phyloP scores from a whole-genome alignment of 2,113 vertebrate genomes.

The Brachirus orientalis region DNA sequence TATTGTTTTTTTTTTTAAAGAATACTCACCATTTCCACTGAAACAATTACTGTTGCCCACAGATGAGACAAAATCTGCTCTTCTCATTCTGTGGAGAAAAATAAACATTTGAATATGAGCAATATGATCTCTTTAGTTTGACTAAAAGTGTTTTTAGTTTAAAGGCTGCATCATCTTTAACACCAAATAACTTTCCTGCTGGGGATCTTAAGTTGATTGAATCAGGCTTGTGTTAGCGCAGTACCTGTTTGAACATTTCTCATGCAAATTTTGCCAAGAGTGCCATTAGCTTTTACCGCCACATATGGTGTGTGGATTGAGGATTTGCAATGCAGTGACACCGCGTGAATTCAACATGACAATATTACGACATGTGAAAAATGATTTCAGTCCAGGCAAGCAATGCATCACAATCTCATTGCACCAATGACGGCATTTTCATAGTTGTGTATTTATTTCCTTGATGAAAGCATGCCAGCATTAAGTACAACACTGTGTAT shows the following conservation, averaged over 20 bases:
- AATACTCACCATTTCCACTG: too few relatives aligned
- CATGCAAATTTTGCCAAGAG: neutral
- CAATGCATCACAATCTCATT: constrained; percentile 11
- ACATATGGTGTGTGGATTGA: neutral
- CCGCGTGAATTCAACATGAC: neutral
- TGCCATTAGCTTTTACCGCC: neutral
- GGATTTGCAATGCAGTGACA: neutral
- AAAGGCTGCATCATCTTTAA: neutral
- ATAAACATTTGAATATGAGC: too few relatives aligned
- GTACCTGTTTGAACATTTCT: constrained; percentile 13
- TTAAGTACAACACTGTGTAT: constrained; percentile 56
- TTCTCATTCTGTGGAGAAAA: too few relatives aligned
- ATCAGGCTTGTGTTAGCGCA: neutral
- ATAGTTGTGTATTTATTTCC: constrained; percentile 13
- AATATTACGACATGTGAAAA: constrained; percentile 1
- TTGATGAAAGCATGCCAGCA: constrained; percentile 34
- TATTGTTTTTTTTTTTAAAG: too few relatives aligned
- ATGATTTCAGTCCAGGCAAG: neutral
- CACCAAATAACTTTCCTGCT: neutral
- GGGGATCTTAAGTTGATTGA: neutral
- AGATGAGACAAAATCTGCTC: too few relatives aligned
- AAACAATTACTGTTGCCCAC: too few relatives aligned
- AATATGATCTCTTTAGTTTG: too few relatives aligned
- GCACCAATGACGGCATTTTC: constrained; percentile 7
- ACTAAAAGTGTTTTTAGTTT: neutral